phyloP scores from a whole-genome alignment of 2,888 invertebrate genomes.

The Barypeithes pellucidus region DNA sequence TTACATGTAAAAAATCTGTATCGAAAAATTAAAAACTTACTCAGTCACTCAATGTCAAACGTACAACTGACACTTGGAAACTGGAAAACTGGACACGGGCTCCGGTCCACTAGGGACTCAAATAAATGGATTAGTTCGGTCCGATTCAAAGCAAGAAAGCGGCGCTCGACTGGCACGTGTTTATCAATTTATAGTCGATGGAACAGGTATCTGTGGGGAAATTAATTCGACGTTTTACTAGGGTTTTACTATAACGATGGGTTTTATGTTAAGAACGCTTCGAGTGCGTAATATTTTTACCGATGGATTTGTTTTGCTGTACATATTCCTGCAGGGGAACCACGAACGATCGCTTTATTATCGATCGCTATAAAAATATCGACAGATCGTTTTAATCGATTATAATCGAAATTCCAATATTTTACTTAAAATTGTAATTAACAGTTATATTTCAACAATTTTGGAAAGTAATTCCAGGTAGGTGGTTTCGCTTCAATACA shows the following conservation, averaged over 20 bases:
- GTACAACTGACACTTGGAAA: slow-evolving; percentile 21
- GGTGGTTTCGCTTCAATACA: no score
- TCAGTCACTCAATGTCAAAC: slow-evolving; percentile 20
- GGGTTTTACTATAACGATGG: slow-evolving; percentile 8
- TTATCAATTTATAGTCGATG: slow-evolving; percentile 23
- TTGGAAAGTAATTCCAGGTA: no score
- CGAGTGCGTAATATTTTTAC: no score
- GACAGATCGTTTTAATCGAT: no score
- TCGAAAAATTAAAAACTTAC: not conserved
- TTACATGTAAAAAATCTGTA: not conserved
- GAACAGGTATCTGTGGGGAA: slow-evolving; percentile 28
- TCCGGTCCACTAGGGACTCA: not conserved
- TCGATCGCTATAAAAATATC: no score
- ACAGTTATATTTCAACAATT: no score
- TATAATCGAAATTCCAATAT: no score
- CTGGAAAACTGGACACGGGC: slow-evolving; percentile 22
- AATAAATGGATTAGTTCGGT: slow-evolving; percentile 21
- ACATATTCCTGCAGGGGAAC: no score
- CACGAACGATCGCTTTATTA: no score
- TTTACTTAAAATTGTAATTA: no score
- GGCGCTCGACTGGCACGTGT: slow-evolving; percentile 9
- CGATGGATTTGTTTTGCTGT: no score
- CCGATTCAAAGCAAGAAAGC: slow-evolving; percentile 19
- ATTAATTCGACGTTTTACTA: slow-evolving; percentile 15
- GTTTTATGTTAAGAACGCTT: no score